These are phyloP conservation scores for Andricus quercusramuli DNA, from an alignment of 2,888 invertebrate species.

Conservation along the genomic window DNA sequence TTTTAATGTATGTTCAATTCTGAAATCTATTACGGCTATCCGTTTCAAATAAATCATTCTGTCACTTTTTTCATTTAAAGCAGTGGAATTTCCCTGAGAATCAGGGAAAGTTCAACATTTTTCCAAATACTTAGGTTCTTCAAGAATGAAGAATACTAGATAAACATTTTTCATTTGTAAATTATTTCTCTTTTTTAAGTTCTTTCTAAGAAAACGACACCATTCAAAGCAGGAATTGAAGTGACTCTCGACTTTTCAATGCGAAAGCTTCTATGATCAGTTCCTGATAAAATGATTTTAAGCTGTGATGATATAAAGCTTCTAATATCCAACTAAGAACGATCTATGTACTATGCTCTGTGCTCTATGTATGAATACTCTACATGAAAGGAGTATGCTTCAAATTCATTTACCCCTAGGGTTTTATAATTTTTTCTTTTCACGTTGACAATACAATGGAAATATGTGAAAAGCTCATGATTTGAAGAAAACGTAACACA, in stretches of 20 bases:
- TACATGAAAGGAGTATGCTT: no score
- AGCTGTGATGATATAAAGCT: conserved; percentile 16
- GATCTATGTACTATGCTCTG: no score
- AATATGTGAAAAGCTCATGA: neutral
- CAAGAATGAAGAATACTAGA: neutral
- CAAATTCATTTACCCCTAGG: no score
- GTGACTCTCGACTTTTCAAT: neutral
- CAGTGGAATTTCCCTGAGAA: no score
- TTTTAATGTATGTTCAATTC: no score
- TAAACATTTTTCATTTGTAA: neutral
- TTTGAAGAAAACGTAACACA: conserved; percentile 11
- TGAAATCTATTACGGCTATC: no score
- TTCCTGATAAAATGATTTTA: conserved; percentile 5
- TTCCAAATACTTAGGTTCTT: no score
- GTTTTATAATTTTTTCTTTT: no score
- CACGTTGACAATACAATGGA: neutral
- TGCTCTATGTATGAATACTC: neutral
- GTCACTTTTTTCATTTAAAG: no score
- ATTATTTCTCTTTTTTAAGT: neutral
- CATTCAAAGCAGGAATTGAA: conserved; percentile 22
- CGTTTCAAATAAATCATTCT: no score
- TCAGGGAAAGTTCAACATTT: no score
- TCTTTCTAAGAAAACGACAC: neutral
- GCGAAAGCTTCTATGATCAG: conserved; percentile 20
- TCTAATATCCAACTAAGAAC: neutral